Evolutionary conservation across 1,140 invertebrate genomes (phyloP), one percentile per base, ranked within the genome.

Genomic region (Drosophila parabipectinata): DNA sequence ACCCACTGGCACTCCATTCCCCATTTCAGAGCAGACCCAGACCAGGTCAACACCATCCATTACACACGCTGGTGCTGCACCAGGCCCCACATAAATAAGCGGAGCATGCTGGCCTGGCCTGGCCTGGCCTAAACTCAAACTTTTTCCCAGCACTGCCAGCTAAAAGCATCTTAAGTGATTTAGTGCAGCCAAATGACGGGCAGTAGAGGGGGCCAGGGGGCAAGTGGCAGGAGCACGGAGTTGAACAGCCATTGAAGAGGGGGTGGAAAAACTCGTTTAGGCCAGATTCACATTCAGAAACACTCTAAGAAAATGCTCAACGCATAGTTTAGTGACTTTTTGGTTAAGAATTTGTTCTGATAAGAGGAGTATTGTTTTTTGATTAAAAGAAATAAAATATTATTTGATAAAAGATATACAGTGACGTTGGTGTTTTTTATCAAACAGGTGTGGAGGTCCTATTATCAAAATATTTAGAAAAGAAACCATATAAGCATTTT

Each of bases 121-220:
- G 5, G 26, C 26, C 53, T 76, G 62, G 72, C 77, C 82, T 82
- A 87, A 88, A 79, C 83, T 81, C 60, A 57, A 87, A 87, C 61
- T 78, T 87, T 81, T 82, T 63, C 74, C 78, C 64, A 69, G 41
- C 41, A 12, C 34, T 37, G 41, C 41, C 41, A 58, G 78, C 78
- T 87, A 88, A 87, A 87, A 87, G 83, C 83, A 87, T 87, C 82
- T 87, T 87, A 87, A 87, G 82, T 87, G 82, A 87, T 87, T 87
- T 87, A 87, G 82, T 88, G 82, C 82, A 87, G 78, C 74, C 74
- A 64, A 83, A 83, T 69, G 79, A 68, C 51, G 53, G 48, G 5
- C 41, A 5, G n/a, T 10, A n/a, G 39, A 18, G 41, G 41, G 5
- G 41, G 14, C n/a, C 39, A 39, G n/a, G 14, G 4, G 39, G 39